Evolutionary conservation across 2,797 vertebrate species (phyloP).

Genomic region (Eurystomus glaucurus): DNA sequence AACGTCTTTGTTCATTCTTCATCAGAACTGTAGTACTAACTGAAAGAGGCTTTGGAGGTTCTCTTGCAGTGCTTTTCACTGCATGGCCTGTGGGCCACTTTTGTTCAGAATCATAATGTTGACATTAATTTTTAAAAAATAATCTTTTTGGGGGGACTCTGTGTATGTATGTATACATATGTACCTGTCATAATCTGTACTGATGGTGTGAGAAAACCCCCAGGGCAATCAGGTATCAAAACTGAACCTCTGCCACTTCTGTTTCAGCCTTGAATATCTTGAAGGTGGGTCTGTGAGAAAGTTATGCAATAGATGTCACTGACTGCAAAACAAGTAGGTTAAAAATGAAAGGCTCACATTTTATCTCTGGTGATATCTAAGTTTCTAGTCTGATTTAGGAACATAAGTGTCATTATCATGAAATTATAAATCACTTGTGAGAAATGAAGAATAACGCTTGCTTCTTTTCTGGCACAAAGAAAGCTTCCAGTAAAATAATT

Average conservation of each 20-base stretch:
- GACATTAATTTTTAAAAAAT: not conserved
- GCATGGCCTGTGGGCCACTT: not conserved
- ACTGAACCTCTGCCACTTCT: not conserved
- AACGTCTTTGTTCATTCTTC: not conserved
- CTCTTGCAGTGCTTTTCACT: not conserved
- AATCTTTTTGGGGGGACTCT: not conserved
- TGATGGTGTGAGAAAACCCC: not conserved
- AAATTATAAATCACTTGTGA: not conserved
- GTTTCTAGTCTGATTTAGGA: constrained; percentile 29
- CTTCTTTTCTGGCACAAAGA: not conserved
- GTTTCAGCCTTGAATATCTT: not conserved
- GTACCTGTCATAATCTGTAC: not conserved
- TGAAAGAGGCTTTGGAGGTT: not conserved
- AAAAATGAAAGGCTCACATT: not conserved
- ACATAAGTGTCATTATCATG: not conserved
- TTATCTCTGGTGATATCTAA: not conserved
- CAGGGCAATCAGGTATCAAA: not conserved
- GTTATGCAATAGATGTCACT: not conserved
- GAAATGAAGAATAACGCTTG: not conserved
- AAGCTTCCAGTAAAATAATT: not conserved
- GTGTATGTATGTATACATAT: rapidly evolving
- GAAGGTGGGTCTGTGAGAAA: not conserved
- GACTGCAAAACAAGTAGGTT: not conserved
- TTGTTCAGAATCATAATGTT: not conserved
- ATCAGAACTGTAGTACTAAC: not conserved